Evolutionary conservation across 1,140 invertebrate genomes (phyloP).

Genomic region (Cataglyphis hispanica): DNA sequence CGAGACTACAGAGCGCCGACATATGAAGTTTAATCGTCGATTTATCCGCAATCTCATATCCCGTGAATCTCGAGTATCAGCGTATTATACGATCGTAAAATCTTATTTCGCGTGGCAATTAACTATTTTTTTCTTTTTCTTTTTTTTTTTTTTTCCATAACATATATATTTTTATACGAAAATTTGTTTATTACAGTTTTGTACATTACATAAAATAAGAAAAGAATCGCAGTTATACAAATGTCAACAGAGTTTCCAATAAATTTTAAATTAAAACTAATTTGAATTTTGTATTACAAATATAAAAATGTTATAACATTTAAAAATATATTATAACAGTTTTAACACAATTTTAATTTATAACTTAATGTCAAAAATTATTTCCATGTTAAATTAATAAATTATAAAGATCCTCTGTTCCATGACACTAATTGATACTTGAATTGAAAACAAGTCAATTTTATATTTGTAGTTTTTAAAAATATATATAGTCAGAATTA

Average conservation of each 20-base stretch:
- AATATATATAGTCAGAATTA: not conserved
- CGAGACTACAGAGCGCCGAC: conserved; percentile 39
- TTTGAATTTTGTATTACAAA: conserved; percentile 1
- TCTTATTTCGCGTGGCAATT: conserved; percentile 8
- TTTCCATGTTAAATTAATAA: not conserved
- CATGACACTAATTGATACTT: not conserved
- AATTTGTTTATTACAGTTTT: not conserved
- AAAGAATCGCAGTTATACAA: not conserved
- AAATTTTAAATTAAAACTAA: not conserved
- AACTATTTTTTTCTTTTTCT: not conserved
- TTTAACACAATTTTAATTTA: not conserved
- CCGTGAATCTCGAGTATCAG: conserved; percentile 35
- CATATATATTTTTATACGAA: not conserved
- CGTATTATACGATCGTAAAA: conserved; percentile 37
- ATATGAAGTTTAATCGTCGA: conserved; percentile 58
- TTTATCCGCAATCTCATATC: conserved; percentile 27
- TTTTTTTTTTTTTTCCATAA: not conserved
- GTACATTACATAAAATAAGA: not conserved
- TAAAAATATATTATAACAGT: not conserved
- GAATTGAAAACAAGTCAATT: conserved; percentile 3
- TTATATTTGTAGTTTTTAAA: not conserved
- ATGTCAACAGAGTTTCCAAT: not conserved
- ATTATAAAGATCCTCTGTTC: not conserved
- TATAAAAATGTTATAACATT: no score
- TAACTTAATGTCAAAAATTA: not conserved